Conservation (phyloP, 1,140 invertebrate species). For the Aphidius gifuensis region DNA sequence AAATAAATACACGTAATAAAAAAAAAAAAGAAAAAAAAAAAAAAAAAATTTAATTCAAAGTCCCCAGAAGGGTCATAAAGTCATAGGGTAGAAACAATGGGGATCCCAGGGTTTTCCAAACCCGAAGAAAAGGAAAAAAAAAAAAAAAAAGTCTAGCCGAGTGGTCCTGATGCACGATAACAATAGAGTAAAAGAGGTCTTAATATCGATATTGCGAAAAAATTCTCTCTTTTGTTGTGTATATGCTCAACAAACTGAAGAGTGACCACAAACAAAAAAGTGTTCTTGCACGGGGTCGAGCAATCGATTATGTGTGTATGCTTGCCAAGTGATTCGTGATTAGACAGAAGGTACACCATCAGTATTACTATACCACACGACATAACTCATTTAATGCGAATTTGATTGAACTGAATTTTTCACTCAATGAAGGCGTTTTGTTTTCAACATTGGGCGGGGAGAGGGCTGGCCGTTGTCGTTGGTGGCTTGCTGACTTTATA, state of each 20-base stretch:
- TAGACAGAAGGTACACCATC: conserved; percentile 11
- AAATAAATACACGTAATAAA: too few relatives aligned
- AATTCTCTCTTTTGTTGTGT: neutral
- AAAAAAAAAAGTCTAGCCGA: conserved; percentile 13
- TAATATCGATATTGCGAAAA: conserved; percentile 25
- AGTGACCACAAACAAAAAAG: conserved; percentile 52
- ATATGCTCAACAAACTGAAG: conserved; percentile 31
- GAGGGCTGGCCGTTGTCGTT: conserved; percentile 50
- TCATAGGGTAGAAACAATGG: conserved; percentile 34
- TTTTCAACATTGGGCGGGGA: conserved; percentile 50
- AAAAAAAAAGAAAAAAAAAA: neutral
- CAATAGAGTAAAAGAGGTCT: conserved; percentile 15
- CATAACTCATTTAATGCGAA: conserved; percentile 22
- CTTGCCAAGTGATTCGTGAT: conserved; percentile 22
- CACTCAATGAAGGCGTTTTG: conserved; percentile 53
- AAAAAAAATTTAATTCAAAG: too few relatives aligned
- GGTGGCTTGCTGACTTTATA: conserved; percentile 46
- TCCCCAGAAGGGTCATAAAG: conserved; percentile 12
- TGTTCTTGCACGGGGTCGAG: conserved; percentile 28
- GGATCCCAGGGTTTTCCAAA: conserved; percentile 35
- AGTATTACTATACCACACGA: neutral
- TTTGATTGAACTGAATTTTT: conserved; percentile 46
- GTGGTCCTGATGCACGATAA: conserved; percentile 15
- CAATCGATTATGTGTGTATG: conserved; percentile 38
- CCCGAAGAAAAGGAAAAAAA: conserved; percentile 26